Conservation (phyloP, 1,140 invertebrate species). For the Drosophila kurseongensis region DNA sequence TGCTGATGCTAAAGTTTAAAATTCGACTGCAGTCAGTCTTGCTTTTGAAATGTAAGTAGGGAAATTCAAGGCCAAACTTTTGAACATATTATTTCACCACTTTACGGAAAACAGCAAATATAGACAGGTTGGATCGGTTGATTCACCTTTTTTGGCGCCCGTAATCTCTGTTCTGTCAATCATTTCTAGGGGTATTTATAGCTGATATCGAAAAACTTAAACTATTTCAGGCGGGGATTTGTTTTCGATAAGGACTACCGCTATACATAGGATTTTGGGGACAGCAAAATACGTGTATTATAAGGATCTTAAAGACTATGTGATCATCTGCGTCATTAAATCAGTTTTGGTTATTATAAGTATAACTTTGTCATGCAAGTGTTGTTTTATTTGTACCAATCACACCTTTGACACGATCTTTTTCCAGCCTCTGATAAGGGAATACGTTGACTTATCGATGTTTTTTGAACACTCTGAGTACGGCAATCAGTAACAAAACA, state of each 20-base stretch:
- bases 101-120: not conserved
- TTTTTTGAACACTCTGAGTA: not conserved
- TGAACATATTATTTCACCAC: conserved; percentile 25
- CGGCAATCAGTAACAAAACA: not conserved
- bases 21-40: not conserved
- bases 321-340: no score
- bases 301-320: no score
- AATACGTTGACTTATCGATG: not conserved
- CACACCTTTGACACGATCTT: conserved; percentile 43
- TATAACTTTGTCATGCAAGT: not conserved
- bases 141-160: conserved; percentile 17
- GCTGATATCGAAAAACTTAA: conserved; percentile 20
- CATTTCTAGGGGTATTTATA: not conserved
- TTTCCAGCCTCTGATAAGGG: conserved; percentile 24
- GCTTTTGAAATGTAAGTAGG: not conserved
- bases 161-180: conserved; percentile 24
- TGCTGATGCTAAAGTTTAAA: not conserved
- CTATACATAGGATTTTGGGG: no score
- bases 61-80: not conserved
- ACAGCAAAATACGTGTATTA: no score
- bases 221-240: conserved; percentile 3
- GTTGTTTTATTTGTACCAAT: not conserved
- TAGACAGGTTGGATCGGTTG: not conserved
- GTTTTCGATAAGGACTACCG: conserved; percentile 8
- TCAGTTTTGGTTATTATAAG: no score